These are phyloP conservation scores for Oryzaephilus surinamensis DNA, from an alignment of 1,140 invertebrate species.

Conservation along the genomic window DNA sequence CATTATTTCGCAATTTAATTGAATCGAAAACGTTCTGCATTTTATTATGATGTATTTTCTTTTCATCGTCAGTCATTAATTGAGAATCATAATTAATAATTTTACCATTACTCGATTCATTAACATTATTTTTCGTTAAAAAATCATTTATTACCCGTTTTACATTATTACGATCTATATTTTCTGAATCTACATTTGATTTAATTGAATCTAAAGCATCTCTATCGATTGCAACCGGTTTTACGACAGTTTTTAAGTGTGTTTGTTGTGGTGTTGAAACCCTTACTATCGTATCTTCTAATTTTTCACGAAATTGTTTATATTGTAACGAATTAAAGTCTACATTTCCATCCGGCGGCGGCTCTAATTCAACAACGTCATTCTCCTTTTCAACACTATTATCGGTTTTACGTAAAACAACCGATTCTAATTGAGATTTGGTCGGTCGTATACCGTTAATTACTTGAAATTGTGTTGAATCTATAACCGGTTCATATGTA, in stretches of 20 bases:
- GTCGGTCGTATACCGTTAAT: too few species aligned
- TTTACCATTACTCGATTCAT: background rate
- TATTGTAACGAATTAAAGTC: conserved; percentile 17
- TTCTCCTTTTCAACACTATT: too few species aligned
- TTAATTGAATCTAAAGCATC: conserved; percentile 3
- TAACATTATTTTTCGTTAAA: conserved; percentile 1
- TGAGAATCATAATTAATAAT: background rate
- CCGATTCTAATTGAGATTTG: too few species aligned
- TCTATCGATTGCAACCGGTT: conserved; percentile 1
- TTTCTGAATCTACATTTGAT: conserved; percentile 18
- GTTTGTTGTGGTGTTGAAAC: too few species aligned
- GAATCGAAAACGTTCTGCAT: conserved; percentile 16
- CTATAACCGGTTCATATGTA: too few species aligned
- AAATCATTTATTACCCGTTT: conserved; percentile 14
- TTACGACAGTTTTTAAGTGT: background rate
- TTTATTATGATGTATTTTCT: conserved; percentile 12
- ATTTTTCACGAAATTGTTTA: conserved; percentile 17
- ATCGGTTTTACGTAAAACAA: too few species aligned
- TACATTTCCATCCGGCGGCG: conserved; percentile 20
- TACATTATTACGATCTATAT: conserved; percentile 14
- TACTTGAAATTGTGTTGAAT: too few species aligned
- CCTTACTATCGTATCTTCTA: too few species aligned
- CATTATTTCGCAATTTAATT: conserved; percentile 11
- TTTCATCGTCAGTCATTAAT: conserved; percentile 5
- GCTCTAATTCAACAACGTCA: too few species aligned